These are phyloP conservation scores for Alcis repandata DNA, from an alignment of 2,888 invertebrate genomes.

Conservation along the genomic window DNA sequence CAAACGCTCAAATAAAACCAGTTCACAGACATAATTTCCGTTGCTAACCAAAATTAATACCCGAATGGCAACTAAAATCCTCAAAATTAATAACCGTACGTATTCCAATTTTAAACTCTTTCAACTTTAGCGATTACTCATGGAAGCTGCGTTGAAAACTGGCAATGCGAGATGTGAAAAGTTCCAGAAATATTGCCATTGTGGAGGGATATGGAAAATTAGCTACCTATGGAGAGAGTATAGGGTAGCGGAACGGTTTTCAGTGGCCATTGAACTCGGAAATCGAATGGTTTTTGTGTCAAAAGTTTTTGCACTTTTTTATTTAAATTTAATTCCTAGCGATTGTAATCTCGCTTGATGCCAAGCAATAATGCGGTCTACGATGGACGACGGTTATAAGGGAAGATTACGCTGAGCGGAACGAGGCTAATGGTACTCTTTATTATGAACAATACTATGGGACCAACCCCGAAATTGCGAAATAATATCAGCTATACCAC, in stretches of 20 bases:
- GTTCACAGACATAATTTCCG: neutral
- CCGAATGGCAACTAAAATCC: conserved; percentile 61
- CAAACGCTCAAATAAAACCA: conserved; percentile 7
- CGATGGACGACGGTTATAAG: too few species aligned
- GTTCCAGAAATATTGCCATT: conserved; percentile 42
- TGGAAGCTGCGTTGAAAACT: conserved; percentile 64
- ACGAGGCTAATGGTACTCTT: too few species aligned
- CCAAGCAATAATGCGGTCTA: too few species aligned
- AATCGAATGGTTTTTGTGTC: neutral
- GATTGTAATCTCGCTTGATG: too few species aligned
- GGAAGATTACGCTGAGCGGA: too few species aligned
- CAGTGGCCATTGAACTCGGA: conserved; percentile 1
- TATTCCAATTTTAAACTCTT: conserved; percentile 77
- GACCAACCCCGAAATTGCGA: too few species aligned
- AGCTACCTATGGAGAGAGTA: conserved; percentile 15
- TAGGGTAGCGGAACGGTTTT: neutral
- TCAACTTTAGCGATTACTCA: conserved; percentile 79
- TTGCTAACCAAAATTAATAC: conserved; percentile 52
- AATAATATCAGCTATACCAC: too few species aligned
- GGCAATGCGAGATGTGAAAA: conserved; percentile 65
- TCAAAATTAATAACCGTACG: conserved; percentile 76
- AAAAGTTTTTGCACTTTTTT: neutral
- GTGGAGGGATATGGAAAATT: conserved; percentile 21
- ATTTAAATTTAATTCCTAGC: too few species aligned
- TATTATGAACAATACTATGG: too few species aligned